Percentiles rank a stretch among this genome's conserved stretches.
These are phyloP conservation scores for Brachyptera putata DNA, from an alignment of 2,888 invertebrate genomes.

Conservation along the genomic window DNA sequence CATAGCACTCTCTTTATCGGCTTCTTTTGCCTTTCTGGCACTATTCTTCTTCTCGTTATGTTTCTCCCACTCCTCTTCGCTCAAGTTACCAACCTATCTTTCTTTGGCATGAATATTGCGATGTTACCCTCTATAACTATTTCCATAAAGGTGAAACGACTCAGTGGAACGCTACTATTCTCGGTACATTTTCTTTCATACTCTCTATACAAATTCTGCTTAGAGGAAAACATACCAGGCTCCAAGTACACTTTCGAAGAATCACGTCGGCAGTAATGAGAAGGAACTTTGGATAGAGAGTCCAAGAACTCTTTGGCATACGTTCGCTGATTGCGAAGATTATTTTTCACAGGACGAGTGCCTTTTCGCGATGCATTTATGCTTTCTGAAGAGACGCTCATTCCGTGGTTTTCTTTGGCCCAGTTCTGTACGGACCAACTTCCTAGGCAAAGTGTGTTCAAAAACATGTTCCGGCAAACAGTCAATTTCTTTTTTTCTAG, in stretches of 20 bases:
- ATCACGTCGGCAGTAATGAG: slow-evolving; percentile 35
- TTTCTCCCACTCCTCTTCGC: slow-evolving; percentile 32
- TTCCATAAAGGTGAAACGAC: slow-evolving; percentile 32
- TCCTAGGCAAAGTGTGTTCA: slow-evolving; percentile 11
- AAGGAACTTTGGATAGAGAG: slow-evolving; percentile 13
- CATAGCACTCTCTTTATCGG: slow-evolving; percentile 24
- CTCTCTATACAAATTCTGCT: slow-evolving; percentile 29
- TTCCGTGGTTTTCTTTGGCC: slow-evolving; percentile 13
- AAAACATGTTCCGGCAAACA: slow-evolving; percentile 18
- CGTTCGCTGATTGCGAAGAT: not conserved
- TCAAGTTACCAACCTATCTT: slow-evolving; percentile 36
- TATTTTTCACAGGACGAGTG: not conserved
- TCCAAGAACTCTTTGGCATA: not conserved
- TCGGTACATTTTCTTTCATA: slow-evolving; percentile 32
- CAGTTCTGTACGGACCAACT: slow-evolving; percentile 15
- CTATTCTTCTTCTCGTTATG: slow-evolving; percentile 33
- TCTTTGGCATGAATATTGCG: slow-evolving; percentile 36
- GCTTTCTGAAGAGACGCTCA: not conserved
- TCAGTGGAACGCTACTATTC: slow-evolving; percentile 26
- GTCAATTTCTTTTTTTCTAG: not conserved
- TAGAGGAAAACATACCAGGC: slow-evolving; percentile 28
- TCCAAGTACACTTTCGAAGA: slow-evolving; percentile 35
- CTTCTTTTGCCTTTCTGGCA: slow-evolving; percentile 35
- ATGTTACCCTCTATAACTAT: slow-evolving; percentile 34
- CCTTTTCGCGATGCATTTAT: not conserved